Conservation (phyloP, 2,888 invertebrate genomes). For the Drosophila anomalata region DNA sequence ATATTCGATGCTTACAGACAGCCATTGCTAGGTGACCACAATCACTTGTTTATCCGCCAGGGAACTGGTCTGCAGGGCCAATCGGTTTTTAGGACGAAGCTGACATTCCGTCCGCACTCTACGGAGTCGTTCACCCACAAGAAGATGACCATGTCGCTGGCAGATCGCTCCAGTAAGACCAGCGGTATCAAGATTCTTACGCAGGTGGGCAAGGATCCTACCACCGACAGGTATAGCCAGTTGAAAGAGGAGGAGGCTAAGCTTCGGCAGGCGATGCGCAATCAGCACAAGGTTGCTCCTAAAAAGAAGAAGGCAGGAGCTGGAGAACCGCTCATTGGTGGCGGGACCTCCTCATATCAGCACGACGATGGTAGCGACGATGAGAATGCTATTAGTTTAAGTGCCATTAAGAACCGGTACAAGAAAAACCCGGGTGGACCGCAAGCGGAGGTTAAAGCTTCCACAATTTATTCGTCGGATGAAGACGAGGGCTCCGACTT, state of each 20-base stretch:
- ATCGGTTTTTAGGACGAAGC: constrained; percentile 97
- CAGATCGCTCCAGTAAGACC: constrained; percentile 96
- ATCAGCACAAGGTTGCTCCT: constrained; percentile 85
- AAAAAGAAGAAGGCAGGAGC: constrained; percentile 84
- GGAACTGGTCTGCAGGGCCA: constrained; percentile 99
- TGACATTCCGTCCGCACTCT: constrained; percentile 98
- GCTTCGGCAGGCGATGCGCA: constrained; percentile 93
- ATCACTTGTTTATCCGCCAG: constrained; percentile 98
- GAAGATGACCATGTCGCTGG: constrained; percentile 99
- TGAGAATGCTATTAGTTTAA: constrained; percentile 95
- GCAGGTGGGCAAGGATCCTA: constrained; percentile 92
- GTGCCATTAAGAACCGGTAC: constrained; percentile 97
- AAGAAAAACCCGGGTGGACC: constrained; percentile 86
- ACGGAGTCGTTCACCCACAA: constrained; percentile 99
- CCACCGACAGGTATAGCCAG: constrained; percentile 94
- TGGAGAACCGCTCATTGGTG: constrained; percentile 80
- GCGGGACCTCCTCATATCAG: constrained; percentile 83
- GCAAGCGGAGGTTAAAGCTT: constrained; percentile 70
- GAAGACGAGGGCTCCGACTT: constrained; percentile 91
- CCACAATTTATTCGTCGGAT: constrained; percentile 94
- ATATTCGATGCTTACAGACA: constrained; percentile 99
- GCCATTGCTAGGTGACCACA: constrained; percentile 97
- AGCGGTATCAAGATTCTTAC: constrained; percentile 98
- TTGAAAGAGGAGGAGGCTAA: constrained; percentile 99
- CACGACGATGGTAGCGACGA: constrained; percentile 95